Evolutionary conservation across 2,113 vertebrate species (phyloP).

Genomic region (Oreochromis tanganicae): DNA sequence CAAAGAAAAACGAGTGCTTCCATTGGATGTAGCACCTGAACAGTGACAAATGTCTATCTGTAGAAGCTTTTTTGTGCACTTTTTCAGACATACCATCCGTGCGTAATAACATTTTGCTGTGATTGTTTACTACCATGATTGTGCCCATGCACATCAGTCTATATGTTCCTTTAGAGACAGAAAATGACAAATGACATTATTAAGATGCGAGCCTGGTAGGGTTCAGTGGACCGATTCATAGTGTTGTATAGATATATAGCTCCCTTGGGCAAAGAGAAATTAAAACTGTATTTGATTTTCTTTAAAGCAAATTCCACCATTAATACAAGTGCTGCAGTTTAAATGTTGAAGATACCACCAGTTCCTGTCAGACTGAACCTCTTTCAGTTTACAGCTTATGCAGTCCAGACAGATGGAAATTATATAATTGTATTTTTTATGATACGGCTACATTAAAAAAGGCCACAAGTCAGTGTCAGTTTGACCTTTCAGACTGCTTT

Average conservation of each 20-base stretch:
- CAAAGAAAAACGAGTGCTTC: rapidly evolving
- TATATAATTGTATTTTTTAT: background rate
- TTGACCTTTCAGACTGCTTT: background rate
- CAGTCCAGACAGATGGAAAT: background rate
- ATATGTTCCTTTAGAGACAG: background rate
- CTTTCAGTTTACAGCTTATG: background rate
- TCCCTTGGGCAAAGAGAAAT: background rate
- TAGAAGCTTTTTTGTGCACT: background rate
- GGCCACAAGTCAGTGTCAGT: background rate
- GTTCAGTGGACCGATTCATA: background rate
- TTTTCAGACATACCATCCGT: background rate
- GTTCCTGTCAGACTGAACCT: background rate
- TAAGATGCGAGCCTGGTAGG: conserved; percentile 8
- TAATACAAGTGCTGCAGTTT: background rate
- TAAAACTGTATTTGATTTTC: background rate
- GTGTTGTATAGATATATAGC: background rate
- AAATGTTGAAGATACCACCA: background rate
- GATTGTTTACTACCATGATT: background rate
- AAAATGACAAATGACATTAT: conserved; percentile 52
- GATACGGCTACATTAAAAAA: background rate
- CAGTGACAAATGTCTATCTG: background rate
- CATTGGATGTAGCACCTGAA: background rate
- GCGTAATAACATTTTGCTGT: background rate
- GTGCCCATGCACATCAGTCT: conserved; percentile 5
- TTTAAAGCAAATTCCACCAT: background rate